Conservation (phyloP, 2,113 vertebrate species). For the Xenopus laevis region DNA sequence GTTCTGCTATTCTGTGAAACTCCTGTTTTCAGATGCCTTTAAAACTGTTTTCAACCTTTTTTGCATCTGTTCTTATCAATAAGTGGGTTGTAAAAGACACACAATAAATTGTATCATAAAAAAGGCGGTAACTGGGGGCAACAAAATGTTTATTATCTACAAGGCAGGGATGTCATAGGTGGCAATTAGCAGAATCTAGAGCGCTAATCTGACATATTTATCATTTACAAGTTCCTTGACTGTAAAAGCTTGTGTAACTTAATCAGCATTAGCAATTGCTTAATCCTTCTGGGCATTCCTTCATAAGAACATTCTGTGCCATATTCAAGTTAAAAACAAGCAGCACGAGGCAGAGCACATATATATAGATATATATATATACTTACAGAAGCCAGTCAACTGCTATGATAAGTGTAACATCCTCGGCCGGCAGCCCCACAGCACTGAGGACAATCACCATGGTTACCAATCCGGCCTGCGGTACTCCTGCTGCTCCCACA, state of each 20-base stretch:
- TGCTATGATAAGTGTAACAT: slow-evolving; percentile 92
- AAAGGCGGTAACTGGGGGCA: slow-evolving; percentile 8
- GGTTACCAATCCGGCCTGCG: slow-evolving; percentile 93
- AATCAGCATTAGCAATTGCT: not conserved
- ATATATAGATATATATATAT: slow-evolving; percentile 17
- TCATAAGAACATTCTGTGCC: too few relatives aligned
- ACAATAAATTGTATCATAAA: not conserved
- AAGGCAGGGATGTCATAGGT: not conserved
- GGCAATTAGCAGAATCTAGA: not conserved
- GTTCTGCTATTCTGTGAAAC: too few relatives aligned
- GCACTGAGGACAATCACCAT: slow-evolving; percentile 97
- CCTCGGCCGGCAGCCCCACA: slow-evolving; percentile 84
- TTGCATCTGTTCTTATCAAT: not conserved
- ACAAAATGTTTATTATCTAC: not conserved
- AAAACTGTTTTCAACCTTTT: not conserved
- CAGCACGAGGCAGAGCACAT: too few relatives aligned
- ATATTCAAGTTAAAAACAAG: too few relatives aligned
- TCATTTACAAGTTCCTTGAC: not conserved
- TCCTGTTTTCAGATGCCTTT: too few relatives aligned
- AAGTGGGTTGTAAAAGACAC: not conserved
- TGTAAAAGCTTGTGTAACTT: not conserved
- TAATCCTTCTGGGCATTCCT: too few relatives aligned
- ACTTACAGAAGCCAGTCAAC: slow-evolving; percentile 98
- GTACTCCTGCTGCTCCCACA: slow-evolving; percentile 92
- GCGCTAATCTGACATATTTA: not conserved